Evolutionary conservation across 53 echinoderm and acorn worm genomes (phyloP).

Genomic region (Paracentrotus lividus): DNA sequence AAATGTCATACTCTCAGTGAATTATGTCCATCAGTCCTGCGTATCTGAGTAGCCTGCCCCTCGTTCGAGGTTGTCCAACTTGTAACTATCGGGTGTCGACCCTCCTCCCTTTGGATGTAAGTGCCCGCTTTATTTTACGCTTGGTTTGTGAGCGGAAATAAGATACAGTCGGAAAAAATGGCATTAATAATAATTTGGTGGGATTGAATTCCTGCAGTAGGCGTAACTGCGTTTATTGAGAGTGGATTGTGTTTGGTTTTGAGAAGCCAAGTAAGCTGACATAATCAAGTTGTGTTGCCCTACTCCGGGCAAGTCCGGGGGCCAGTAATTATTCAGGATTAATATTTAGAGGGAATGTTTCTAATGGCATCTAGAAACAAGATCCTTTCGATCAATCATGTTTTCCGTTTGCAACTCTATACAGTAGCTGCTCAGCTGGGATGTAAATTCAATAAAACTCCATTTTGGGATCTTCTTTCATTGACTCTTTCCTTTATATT

Average conservation of each 20-base stretch:
- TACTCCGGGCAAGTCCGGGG: constrained; percentile 3
- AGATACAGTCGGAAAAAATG: constrained; percentile 48
- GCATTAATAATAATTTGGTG: constrained; percentile 54
- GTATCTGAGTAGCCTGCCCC: background rate
- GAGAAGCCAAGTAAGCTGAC: constrained; percentile 4
- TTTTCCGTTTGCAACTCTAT: constrained; percentile 28
- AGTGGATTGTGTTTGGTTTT: constrained; percentile 33
- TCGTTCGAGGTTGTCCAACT: constrained; percentile 26
- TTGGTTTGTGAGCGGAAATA: constrained; percentile 25
- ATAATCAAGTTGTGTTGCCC: constrained; percentile 48
- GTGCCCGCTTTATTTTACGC: constrained; percentile 42
- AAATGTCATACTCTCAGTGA: background rate
- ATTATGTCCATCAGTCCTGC: constrained; percentile 7
- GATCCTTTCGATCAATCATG: constrained; percentile 49
- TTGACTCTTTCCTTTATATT: background rate
- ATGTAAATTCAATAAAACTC: constrained; percentile 18
- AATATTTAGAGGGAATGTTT: constrained; percentile 38
- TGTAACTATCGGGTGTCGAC: constrained; percentile 23
- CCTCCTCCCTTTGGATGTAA: background rate
- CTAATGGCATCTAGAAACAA: constrained; percentile 14
- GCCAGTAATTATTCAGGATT: constrained; percentile 57
- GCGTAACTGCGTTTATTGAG: constrained; percentile 49
- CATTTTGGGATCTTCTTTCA: background rate
- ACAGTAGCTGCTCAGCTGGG: background rate
- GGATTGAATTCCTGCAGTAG: constrained; percentile 52